phyloP scores from a whole-genome alignment of 1,140 invertebrate genomes.

The Patella vulgata region DNA sequence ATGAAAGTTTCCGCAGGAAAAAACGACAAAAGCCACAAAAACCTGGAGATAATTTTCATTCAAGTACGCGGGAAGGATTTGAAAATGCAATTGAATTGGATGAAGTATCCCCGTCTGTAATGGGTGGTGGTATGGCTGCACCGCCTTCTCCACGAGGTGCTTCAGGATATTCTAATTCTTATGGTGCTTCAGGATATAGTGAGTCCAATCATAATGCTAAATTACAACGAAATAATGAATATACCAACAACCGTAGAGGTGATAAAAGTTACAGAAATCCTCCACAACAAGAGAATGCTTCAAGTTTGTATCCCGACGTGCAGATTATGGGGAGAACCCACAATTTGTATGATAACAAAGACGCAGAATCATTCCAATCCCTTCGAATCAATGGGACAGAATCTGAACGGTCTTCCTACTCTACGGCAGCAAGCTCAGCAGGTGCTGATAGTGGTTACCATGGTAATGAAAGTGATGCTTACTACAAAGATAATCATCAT shows the following conservation, averaged over 20 bases:
- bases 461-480: constrained; percentile 24
- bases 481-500: constrained; percentile 17
- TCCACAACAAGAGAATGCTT: background rate
- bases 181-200: background rate
- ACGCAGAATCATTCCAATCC: background rate
- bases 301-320: background rate
- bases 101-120: no score
- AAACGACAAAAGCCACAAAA: constrained; percentile 1
- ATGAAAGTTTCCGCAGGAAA: constrained; percentile 39
- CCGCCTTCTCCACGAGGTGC: no score
- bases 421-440: constrained; percentile 14
- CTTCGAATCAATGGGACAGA: constrained; percentile 18
- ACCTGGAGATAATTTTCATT: no score
- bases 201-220: background rate
- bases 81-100: no score
- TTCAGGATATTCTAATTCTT: background rate
- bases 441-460: constrained; percentile 35
- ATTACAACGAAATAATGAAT: background rate
- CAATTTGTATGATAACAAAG: background rate
- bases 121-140: no score
- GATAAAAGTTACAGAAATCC: background rate
- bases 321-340: background rate
- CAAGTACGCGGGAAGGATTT: no score
- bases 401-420: constrained; percentile 26
- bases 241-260: background rate